Conservation (phyloP, 2,888 invertebrate species). For the Vannuccia rotundouncinata region DNA sequence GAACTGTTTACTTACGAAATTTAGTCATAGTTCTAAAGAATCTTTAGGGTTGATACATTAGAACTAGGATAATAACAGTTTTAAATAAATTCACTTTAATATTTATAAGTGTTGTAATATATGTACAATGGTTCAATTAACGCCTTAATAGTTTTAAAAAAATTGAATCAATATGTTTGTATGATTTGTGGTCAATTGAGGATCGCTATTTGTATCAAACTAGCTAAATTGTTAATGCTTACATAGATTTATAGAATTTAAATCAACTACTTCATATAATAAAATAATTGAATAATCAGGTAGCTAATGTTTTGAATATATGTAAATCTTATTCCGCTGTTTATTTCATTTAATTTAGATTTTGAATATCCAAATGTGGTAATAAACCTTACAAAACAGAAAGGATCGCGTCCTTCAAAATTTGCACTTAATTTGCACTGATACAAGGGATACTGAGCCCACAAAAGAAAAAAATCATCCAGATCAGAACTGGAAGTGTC, state of each 20-base stretch:
- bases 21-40: too few relatives aligned
- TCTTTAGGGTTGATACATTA: too few relatives aligned
- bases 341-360: conserved; percentile 20
- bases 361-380: background rate
- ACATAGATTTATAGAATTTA: background rate
- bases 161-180: background rate
- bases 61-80: too few relatives aligned
- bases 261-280: background rate
- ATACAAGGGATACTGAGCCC: conserved; percentile 17
- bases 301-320: background rate
- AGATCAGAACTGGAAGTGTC: background rate
- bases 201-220: background rate
- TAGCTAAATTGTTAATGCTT: background rate
- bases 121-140: too few relatives aligned
- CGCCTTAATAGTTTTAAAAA: too few relatives aligned
- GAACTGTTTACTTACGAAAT: too few relatives aligned
- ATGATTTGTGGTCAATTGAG: background rate
- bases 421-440: conserved; percentile 15
- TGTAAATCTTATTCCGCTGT: background rate
- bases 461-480: conserved; percentile 6
- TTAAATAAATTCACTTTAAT: too few relatives aligned
- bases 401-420: conserved; percentile 23
- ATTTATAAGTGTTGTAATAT: too few relatives aligned
- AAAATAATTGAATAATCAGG: background rate
- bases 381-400: background rate